Evolutionary conservation across 2,888 invertebrate genomes (phyloP).

Genomic region (Drosophila meridiana): DNA sequence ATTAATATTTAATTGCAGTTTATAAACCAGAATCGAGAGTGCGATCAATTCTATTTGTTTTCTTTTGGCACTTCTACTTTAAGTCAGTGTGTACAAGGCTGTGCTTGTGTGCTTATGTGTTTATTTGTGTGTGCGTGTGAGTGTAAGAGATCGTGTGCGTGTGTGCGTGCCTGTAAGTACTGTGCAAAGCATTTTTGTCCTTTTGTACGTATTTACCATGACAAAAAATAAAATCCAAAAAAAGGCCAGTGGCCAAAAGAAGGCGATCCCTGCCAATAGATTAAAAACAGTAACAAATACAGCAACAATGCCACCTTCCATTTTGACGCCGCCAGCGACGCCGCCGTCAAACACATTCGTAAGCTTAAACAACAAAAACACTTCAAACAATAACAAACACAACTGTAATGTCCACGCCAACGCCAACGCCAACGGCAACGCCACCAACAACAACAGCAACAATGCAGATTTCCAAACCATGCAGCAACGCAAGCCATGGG

Average conservation of each 20-base stretch:
- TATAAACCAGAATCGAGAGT: constrained; percentile 21
- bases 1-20: constrained; percentile 38
- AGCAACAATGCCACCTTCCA: constrained; percentile 31
- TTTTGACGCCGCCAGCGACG: constrained; percentile 48
- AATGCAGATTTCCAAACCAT: constrained; percentile 5
- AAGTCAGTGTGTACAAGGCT: constrained; percentile 4
- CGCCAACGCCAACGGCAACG: background rate
- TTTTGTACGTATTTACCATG: constrained; percentile 49
- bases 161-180: constrained; percentile 11
- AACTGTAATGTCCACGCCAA: background rate
- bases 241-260: constrained; percentile 35
- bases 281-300: constrained; percentile 32
- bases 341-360: constrained; percentile 33
- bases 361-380: constrained; percentile 25
- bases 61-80: constrained; percentile 16
- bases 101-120: background rate
- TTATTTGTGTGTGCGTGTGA: constrained; percentile 12
- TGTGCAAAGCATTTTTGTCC: constrained; percentile 18
- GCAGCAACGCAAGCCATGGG: constrained; percentile 47
- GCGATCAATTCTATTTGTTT: constrained; percentile 28
- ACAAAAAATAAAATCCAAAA: constrained; percentile 60
- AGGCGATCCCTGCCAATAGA: constrained; percentile 26
- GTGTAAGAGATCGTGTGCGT: constrained; percentile 17
- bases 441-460: background rate
- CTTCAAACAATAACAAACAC: background rate